Base-by-base conservation (phyloP, 2,113 vertebrate genomes). In the Oncorhynchus clarkii region DNA sequence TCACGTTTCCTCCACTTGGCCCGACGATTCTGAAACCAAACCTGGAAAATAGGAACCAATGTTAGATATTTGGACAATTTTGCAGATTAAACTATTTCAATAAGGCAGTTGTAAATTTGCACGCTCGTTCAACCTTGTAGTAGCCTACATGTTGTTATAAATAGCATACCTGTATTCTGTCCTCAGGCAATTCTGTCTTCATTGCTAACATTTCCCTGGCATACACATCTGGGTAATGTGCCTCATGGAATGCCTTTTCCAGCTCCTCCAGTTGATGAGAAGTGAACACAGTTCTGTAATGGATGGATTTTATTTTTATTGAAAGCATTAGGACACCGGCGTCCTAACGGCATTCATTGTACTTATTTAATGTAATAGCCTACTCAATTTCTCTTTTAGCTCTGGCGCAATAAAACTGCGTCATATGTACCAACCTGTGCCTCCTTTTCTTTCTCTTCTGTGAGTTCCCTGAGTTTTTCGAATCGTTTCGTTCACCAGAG, bases 1-100 rank as follows among this genome's bases (percentile, higher is more conserved):
- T 99, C 97, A 8, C 95, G 90, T 90, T 98, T 98, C 24, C 97
- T 90, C 97, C 97, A 98, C 86, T 98, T 98, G 9, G 97, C 97
- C 72, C 96, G 93, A 26, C 96, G 94, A 91, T 99, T 99, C 88
- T 99, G 96, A 91, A 99, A 99, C 97, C 97, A 99, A 59, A 98
- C 96, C 97, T 98, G 88, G 1, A 24, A 24, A n/a, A 80, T 26
- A 48, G 13, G 75, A 13, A 16, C 22, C 1, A 13, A 13, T 57
- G 1, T 70, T 49, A 13, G 18, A 24, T 48, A 1, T 70, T 24
- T 24, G 68, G 3, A 12, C 13, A 13, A 31, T 9, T 18, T 11
- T 74, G 24, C 34, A 26, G 20, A 12, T 49, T 24, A 48, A 45
- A 45, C 18, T 45, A 24, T 48, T 5, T 45, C 8, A 24, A 5